phyloP scores from a whole-genome alignment of 2,113 vertebrate species.

The Dipodomys merriami region DNA sequence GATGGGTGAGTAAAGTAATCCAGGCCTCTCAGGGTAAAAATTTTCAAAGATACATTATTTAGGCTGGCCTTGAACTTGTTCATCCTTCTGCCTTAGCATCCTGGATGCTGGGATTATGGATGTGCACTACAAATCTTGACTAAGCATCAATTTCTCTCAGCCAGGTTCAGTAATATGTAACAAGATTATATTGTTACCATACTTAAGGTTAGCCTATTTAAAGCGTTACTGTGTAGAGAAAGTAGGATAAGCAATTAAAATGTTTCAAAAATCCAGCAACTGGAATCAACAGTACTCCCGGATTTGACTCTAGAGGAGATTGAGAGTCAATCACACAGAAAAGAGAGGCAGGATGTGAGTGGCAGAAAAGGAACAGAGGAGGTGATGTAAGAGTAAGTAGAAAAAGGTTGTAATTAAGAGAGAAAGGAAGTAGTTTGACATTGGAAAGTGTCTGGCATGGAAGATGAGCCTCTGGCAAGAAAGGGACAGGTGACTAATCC shows the following conservation, averaged over 20 bases:
- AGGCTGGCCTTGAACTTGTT: too few relatives aligned
- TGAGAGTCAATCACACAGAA: not conserved
- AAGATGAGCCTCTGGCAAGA: slow-evolving; percentile 45
- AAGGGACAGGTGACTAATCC: slow-evolving; percentile 54
- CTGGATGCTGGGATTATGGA: not conserved
- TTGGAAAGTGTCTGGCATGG: slow-evolving; percentile 37
- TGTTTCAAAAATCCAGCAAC: not conserved
- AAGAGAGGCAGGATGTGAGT: not conserved
- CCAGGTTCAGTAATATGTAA: not conserved
- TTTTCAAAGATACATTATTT: slow-evolving; percentile 21
- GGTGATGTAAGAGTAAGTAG: slow-evolving; percentile 41
- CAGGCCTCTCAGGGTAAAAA: not conserved
- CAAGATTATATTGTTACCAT: not conserved
- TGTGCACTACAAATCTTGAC: not conserved
- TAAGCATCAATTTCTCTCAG: not conserved
- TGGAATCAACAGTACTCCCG: not conserved
- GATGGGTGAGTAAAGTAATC: not conserved
- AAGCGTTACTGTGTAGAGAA: slow-evolving; percentile 35
- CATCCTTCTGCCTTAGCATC: not conserved
- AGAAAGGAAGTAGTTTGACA: slow-evolving; percentile 50
- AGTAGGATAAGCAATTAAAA: not conserved
- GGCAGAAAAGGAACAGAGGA: not conserved
- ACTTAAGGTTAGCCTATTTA: not conserved
- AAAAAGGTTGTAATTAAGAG: slow-evolving; percentile 48
- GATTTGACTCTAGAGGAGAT: not conserved